Base-by-base conservation (phyloP, 1,140 invertebrate genomes). In the Bombus fervidus region DNA sequence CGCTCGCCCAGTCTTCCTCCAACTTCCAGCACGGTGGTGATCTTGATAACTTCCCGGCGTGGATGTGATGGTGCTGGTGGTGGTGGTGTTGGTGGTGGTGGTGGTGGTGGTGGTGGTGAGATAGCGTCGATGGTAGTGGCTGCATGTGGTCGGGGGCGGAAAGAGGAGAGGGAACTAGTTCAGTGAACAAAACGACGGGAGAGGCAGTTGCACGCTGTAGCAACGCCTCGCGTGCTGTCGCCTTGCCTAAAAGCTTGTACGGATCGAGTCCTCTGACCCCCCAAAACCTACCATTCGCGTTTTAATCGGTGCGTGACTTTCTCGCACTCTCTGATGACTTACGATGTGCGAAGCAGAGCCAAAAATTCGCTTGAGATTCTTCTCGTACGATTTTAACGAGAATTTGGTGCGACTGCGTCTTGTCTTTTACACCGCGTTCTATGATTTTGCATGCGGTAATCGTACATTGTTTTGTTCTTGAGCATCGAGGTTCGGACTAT, bases 181-280 rank as follows among this genome's bases (percentile, higher is more conserved):
- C 92, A 93, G 92, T 91, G 92, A 93, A 93, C 91, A 93, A 93
- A 93, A 93, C 92, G 87, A 93, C 89, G 85, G 71, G 86, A 87
- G 86, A 91, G 89, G 87, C 89, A 88, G 91, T 92, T 92, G 91
- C 91, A 91, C 88, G 91, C 91, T 86, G 88, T 88, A 90, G 69
- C 84, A 89, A 89, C 88, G 87, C 87, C 62, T 75, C 64, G 69
- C 18, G 15, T 47, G 73, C 64, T 86, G 87, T 88, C 80, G 74
- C 37, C 78, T 62, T 22, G 34, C 66, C 41, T 78, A 85, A 85
- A 85, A 85, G 68, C 83, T 85, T 80, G 76, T 68, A 84, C 77
- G 25, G 25, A 39, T n/a, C 28, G 78, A 76, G 22, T 76, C 64
- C 80, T 83, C 72, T 86, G 85, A 82, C 85, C 85, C 43, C 64